phyloP scores from a whole-genome alignment of 1,140 invertebrate species.

The Macrotrachela quadricornifera region DNA sequence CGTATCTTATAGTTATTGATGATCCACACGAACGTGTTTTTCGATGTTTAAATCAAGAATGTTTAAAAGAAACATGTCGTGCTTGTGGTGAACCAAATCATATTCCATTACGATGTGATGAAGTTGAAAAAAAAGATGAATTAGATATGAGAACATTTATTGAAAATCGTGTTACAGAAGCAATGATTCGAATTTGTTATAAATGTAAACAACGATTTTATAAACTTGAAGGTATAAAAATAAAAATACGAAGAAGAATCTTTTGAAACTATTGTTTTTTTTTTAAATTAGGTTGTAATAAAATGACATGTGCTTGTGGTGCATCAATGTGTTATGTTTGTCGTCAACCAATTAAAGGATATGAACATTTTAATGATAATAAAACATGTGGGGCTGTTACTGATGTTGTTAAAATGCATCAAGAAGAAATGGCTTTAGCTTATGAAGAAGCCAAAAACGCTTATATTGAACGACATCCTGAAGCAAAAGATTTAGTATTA shows the following conservation, averaged over 20 bases:
- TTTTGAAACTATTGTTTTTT: neutral
- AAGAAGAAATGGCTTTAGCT: constrained; percentile 26
- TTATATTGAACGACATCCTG: constrained; percentile 18
- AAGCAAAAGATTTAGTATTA: constrained; percentile 13
- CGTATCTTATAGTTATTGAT: too few relatives aligned
- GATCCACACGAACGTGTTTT: constrained; percentile 39
- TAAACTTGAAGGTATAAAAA: constrained; percentile 46
- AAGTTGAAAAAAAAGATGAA: constrained; percentile 37
- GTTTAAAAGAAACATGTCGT: constrained; percentile 43
- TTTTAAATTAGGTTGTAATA: constrained; percentile 49
- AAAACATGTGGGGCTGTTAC: constrained; percentile 21
- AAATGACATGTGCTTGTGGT: constrained; percentile 45
- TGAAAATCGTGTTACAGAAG: constrained; percentile 44
- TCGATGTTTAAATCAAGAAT: constrained; percentile 41
- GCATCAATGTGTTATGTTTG: constrained; percentile 47
- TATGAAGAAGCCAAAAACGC: constrained; percentile 23
- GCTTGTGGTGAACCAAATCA: constrained; percentile 41
- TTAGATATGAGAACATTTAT: constrained; percentile 36
- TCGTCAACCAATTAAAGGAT: constrained; percentile 35
- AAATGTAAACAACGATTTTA: constrained; percentile 38
- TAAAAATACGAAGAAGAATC: constrained; percentile 21
- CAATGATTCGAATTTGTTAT: constrained; percentile 40
- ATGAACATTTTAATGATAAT: constrained; percentile 36
- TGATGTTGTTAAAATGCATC: constrained; percentile 24
- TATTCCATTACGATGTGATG: constrained; percentile 40